Conservation (phyloP, 2,888 invertebrate genomes). For the Erebia aethiops region DNA sequence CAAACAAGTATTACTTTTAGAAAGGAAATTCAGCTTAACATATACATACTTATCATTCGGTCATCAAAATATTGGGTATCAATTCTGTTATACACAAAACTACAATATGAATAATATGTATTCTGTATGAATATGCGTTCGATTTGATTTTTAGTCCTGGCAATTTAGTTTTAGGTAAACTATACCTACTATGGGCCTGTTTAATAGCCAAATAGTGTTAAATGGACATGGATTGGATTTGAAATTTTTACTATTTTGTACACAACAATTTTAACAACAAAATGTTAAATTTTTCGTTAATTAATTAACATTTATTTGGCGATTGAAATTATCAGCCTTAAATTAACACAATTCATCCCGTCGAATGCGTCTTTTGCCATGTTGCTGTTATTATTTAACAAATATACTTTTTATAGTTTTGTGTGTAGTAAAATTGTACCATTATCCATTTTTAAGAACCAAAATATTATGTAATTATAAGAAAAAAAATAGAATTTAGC, state of each 20-base stretch:
- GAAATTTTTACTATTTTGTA: too few species aligned
- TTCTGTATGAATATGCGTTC: too few species aligned
- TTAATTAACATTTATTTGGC: too few species aligned
- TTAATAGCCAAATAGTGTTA: too few species aligned
- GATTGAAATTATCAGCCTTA: too few species aligned
- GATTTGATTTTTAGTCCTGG: not conserved
- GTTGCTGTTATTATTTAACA: not conserved
- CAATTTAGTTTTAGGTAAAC: not conserved
- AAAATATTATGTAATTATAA: constrained; percentile 67
- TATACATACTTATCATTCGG: not conserved
- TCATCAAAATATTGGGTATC: constrained; percentile 13
- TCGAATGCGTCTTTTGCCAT: too few species aligned
- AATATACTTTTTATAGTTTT: not conserved
- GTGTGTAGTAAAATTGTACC: constrained; percentile 10
- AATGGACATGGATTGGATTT: too few species aligned
- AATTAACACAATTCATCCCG: too few species aligned
- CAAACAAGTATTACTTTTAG: not conserved
- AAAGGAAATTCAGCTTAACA: not conserved
- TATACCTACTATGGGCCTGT: not conserved
- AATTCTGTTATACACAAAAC: constrained; percentile 4
- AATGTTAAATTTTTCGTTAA: too few species aligned
- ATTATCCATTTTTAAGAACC: constrained; percentile 61
- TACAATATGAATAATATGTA: too few species aligned
- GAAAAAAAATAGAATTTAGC: constrained; percentile 67
- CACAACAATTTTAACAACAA: too few species aligned